These are phyloP conservation scores for Erebia aethiops DNA, from an alignment of 2,888 invertebrate species.

Conservation along the genomic window DNA sequence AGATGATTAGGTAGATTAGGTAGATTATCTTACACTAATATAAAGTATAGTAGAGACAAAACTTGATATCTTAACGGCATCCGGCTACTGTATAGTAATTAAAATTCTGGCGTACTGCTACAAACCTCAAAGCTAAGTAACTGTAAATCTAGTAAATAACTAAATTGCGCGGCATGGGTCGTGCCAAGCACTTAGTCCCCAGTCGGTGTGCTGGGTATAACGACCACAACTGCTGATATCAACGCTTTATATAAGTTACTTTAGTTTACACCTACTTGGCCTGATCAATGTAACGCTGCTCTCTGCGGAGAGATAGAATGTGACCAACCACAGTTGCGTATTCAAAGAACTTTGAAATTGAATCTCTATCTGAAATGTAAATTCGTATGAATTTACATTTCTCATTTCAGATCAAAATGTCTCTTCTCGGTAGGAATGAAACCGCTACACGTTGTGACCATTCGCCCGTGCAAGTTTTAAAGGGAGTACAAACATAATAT, in stretches of 20 bases:
- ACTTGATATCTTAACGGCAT: neutral
- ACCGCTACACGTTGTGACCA: too few species aligned
- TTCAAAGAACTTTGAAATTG: neutral
- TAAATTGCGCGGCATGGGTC: neutral
- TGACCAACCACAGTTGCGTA: neutral
- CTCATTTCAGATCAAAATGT: too few species aligned
- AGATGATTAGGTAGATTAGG: too few species aligned
- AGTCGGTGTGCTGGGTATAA: neutral
- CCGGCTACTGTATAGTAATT: neutral
- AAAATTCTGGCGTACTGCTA: neutral
- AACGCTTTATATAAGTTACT: neutral
- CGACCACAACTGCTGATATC: neutral
- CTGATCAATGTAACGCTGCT: neutral
- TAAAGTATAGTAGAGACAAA: too few species aligned
- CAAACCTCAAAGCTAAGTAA: neutral
- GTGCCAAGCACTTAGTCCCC: neutral
- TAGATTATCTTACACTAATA: too few species aligned
- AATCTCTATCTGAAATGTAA: too few species aligned
- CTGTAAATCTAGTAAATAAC: neutral
- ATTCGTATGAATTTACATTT: too few species aligned
- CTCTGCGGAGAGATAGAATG: neutral
- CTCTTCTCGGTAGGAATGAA: too few species aligned
- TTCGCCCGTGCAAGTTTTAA: too few species aligned
- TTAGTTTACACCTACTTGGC: neutral
- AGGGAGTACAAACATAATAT: too few species aligned